A percentile compares a stretch with the other conserved stretches of the same genome.
Evolutionary conservation across 2,797 vertebrate genomes (phyloP).

Genomic region (Spondyliosoma cantharus): DNA sequence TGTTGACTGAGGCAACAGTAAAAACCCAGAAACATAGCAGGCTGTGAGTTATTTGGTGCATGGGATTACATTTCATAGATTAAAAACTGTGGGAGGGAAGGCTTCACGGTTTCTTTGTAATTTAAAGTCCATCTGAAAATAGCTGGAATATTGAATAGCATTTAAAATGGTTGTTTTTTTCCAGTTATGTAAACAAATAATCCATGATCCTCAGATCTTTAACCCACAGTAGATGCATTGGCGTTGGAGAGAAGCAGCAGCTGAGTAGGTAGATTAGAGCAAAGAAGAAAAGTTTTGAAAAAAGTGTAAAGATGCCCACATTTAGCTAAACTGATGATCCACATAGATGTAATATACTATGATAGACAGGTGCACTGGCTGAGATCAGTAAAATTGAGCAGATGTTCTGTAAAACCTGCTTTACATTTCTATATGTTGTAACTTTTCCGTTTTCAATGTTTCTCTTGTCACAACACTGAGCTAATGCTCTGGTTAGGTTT

Average conservation of each 20-base stretch:
- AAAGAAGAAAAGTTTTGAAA: neutral
- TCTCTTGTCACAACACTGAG: too few species aligned
- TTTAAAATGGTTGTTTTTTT: constrained; percentile 22
- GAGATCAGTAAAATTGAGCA: too few species aligned
- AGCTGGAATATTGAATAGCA: neutral
- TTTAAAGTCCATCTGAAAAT: constrained; percentile 11
- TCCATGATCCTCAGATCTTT: constrained; percentile 16
- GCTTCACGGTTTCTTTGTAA: neutral
- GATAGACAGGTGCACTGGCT: neutral
- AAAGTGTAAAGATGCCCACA: constrained; percentile 1
- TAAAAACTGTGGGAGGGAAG: constrained; percentile 11
- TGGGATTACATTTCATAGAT: constrained; percentile 44
- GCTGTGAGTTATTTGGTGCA: constrained; percentile 42
- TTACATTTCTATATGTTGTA: too few species aligned
- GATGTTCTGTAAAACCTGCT: too few species aligned
- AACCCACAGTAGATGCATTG: neutral
- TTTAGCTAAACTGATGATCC: constrained; percentile 4
- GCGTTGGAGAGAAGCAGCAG: neutral
- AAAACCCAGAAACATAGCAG: constrained; percentile 40
- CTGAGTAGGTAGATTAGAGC: neutral
- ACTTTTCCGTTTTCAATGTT: too few species aligned
- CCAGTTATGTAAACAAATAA: constrained; percentile 40
- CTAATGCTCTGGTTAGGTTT: too few species aligned
- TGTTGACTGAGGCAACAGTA: constrained; percentile 28
- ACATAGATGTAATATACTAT: neutral